Percentiles rank a stretch among this genome's conserved stretches.
Conservation (phyloP, 2,888 invertebrate genomes). For the Sarcophaga subvicina region DNA sequence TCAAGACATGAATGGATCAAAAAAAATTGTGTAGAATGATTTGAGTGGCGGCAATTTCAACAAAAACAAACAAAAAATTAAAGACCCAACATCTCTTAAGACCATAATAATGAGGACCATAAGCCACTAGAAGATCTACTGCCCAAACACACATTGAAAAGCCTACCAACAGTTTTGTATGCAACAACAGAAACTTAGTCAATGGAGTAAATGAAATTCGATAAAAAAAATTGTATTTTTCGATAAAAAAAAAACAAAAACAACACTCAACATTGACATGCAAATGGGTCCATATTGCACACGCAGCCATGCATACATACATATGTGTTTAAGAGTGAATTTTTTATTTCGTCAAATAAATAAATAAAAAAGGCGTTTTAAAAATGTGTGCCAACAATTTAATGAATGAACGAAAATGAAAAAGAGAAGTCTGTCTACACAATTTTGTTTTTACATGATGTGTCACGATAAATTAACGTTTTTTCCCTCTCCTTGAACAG, state of each 20-base stretch:
- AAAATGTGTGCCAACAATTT: conserved; percentile 59
- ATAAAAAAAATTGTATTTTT: background rate
- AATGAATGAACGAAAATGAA: conserved; percentile 18
- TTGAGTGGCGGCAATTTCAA: conserved; percentile 28
- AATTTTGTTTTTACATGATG: conserved; percentile 56
- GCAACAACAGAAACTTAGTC: conserved; percentile 51
- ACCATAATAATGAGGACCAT: conserved; percentile 22
- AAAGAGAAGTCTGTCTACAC: conserved; percentile 50
- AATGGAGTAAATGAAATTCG: conserved; percentile 47
- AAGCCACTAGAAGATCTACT: conserved; percentile 40
- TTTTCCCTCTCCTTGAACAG: background rate
- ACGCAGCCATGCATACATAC: background rate
- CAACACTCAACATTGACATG: conserved; percentile 20
- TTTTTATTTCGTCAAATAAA: background rate
- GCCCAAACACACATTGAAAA: conserved; percentile 30
- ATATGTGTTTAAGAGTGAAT: background rate
- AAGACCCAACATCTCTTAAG: conserved; percentile 29
- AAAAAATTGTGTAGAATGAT: conserved; percentile 48
- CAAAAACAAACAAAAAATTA: background rate
- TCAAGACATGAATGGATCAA: conserved; percentile 52
- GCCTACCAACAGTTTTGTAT: conserved; percentile 36
- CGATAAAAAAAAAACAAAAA: background rate
- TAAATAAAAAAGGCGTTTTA: conserved; percentile 46
- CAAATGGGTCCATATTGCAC: conserved; percentile 9
- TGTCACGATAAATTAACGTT: conserved; percentile 55